Base-by-base conservation (phyloP, 2,888 invertebrate species). In the Taenaris catops region DNA sequence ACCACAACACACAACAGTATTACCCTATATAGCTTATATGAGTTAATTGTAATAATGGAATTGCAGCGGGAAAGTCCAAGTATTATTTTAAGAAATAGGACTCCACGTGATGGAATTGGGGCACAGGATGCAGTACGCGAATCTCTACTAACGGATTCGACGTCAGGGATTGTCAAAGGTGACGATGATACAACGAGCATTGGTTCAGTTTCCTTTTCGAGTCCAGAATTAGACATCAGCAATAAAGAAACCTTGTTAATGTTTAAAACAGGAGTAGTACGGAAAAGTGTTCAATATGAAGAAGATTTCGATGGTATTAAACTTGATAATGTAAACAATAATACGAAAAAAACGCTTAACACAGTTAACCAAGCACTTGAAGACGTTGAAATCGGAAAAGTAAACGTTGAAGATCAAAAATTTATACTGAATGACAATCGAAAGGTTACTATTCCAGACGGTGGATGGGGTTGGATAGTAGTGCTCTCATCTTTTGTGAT, bases 381-480 rank as follows among this genome's bases (percentile, higher is more conserved):
- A 18, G 58, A 62, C 19, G 61, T 55, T 16, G 57, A 70, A 70
- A 53, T 45, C 7, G 51, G 54, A 17, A 36, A 45, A 24, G 54
- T 58, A 48, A 55, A 55, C 33, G 38, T 49, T 12, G 45, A 58
- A 23, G 29, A 36, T 5, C 47, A 51, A 21, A 44, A 42, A 5
- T 28, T 54, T 40, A 56, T 44, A 51, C 45, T 41, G 16, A 48
- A 61, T 28, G 52, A 62, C 19, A 53, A 54, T 5, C 52, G 44
- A 8, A 86, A 88, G 49, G 87, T 90, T 0, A 86, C 84, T 21
- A 90, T 92, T 24, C 95, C 94, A 0, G 95, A 95, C 53, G 95
- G 95, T 1, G 95, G 93, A 1, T 96, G 94, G 93, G 96, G 96
- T 4, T 96, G 96, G 96, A 88, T 96, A 8, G 94, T 98, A 1